Percentiles rank a stretch among this genome's conserved stretches.
Evolutionary conservation across 1,140 invertebrate species (phyloP).

Genomic region (Drosophila mojavensis): DNA sequence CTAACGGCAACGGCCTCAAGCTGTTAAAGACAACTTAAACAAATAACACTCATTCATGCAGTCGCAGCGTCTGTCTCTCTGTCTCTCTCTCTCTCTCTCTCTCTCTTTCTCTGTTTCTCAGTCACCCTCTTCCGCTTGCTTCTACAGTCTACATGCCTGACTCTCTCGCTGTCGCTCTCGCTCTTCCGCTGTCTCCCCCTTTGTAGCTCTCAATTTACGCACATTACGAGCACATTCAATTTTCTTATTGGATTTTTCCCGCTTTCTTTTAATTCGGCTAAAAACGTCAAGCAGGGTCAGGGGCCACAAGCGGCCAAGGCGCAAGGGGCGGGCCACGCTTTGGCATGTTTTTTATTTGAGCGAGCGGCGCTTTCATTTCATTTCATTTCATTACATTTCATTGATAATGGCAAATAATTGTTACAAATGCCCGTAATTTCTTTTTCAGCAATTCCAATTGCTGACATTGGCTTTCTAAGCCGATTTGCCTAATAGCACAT

Average conservation of each 20-base stretch:
- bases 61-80: conserved; percentile 24
- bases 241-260: conserved; percentile 36
- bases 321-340: neutral
- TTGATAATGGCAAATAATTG: conserved; percentile 72
- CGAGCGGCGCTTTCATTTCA: conserved; percentile 33
- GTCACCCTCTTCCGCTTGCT: neutral
- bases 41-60: conserved; percentile 73
- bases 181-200: conserved; percentile 21
- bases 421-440: conserved; percentile 56
- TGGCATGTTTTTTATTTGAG: neutral
- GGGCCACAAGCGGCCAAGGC: neutral
- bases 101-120: conserved; percentile 10
- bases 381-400: conserved; percentile 56
- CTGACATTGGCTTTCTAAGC: conserved; percentile 48
- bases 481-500: conserved; percentile 68
- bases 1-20: conserved; percentile 76
- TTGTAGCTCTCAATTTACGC: conserved; percentile 46
- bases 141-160: conserved; percentile 43
- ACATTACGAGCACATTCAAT: conserved; percentile 47
- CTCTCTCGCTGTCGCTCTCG: neutral
- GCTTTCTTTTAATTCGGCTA: conserved; percentile 61
- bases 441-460: conserved; percentile 41
- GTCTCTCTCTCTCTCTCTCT: neutral
- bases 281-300: conserved; percentile 14
- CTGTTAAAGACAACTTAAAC: conserved; percentile 77